A percentile compares a stretch with the other conserved stretches of the same genome.
These are phyloP conservation scores for Peromyscus polionotus DNA, from an alignment of 2,113 vertebrate genomes.

Conservation along the genomic window DNA sequence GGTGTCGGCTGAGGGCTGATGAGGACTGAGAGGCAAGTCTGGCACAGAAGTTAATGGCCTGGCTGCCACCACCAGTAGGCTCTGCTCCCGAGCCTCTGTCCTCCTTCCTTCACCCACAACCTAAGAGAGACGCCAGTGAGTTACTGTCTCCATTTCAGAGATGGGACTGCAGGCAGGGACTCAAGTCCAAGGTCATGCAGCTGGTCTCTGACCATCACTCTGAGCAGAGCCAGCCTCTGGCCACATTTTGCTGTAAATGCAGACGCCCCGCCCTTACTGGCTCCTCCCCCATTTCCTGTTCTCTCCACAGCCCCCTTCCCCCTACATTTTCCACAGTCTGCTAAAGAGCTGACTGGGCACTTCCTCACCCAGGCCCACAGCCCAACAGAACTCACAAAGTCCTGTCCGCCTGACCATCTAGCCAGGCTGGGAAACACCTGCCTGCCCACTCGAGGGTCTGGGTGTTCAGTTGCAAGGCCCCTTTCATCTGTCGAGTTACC, in stretches of 20 bases:
- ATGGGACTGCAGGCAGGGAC: neutral
- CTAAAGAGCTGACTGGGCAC: neutral
- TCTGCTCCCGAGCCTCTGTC: neutral
- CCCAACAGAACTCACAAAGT: neutral
- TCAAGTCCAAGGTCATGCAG: neutral
- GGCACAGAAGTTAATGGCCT: neutral
- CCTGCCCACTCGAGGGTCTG: neutral
- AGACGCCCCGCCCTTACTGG: neutral
- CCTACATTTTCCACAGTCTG: neutral
- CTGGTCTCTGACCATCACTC: neutral
- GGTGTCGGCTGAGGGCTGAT: neutral
- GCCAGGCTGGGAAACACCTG: neutral
- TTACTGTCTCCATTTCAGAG: neutral
- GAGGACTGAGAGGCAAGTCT: neutral
- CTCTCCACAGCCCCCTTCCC: neutral
- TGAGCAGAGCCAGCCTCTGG: neutral
- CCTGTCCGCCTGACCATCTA: neutral
- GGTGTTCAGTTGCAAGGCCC: neutral
- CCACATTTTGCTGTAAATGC: accelerated
- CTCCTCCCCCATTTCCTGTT: neutral
- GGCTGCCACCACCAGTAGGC: too few relatives aligned
- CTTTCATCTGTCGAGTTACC: neutral
- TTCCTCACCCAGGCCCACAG: neutral
- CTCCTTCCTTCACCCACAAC: neutral
- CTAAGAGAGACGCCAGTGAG: neutral